phyloP scores from a whole-genome alignment of 2,888 invertebrate species.

The Dastarcus helophoroides region DNA sequence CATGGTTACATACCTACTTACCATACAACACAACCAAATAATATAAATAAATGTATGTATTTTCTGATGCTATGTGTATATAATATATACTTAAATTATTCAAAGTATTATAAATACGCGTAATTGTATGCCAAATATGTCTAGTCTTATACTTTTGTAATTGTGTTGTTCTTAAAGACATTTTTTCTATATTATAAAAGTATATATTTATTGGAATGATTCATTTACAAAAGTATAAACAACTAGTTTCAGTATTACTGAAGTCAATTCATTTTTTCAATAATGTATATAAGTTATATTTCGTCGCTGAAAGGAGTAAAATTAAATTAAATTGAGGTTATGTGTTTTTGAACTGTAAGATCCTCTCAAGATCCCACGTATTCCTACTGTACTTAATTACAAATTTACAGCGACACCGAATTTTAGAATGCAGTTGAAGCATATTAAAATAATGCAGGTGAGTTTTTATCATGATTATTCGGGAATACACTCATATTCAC shows the following conservation, averaged over 20 bases:
- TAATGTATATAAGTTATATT: conserved; percentile 36
- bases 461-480: too few species aligned
- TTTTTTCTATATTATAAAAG: conserved; percentile 14
- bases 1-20: conserved; percentile 24
- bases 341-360: conserved; percentile 38
- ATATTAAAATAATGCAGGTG: too few species aligned
- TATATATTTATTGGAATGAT: conserved; percentile 15
- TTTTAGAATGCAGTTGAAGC: too few species aligned
- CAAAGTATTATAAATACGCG: conserved; percentile 33
- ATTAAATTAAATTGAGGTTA: conserved; percentile 25
- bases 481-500: too few species aligned
- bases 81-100: conserved; percentile 23
- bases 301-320: conserved; percentile 36
- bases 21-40: conserved; percentile 21
- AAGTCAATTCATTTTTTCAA: conserved; percentile 37
- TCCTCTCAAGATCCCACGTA: too few species aligned
- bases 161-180: conserved; percentile 18
- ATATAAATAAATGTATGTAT: conserved; percentile 37
- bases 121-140: conserved; percentile 36
- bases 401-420: too few species aligned
- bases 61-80: conserved; percentile 37
- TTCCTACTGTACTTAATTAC: too few species aligned
- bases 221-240: conserved; percentile 26
- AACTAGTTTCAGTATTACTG: conserved; percentile 32
- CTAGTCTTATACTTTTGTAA: conserved; percentile 30